Base-by-base conservation (phyloP, 2,888 invertebrate species). In the Holacanthella duospinosa region DNA sequence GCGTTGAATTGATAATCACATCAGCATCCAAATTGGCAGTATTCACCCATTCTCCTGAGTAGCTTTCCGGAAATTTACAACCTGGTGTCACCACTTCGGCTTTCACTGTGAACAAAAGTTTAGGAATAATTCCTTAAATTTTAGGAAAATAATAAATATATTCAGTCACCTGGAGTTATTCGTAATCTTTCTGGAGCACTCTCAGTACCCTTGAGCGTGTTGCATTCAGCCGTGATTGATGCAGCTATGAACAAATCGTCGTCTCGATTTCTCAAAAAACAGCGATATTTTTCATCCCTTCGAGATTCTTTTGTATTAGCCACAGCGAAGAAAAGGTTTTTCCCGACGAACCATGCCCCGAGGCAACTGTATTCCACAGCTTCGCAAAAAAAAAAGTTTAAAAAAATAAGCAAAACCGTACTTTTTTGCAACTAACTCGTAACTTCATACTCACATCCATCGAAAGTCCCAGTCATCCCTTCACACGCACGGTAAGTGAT, bases 21-120 rank as follows among this genome's bases (percentile, higher is more conserved):
- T 94, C 92, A 0, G 95, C 95, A 77, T 95, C 94, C 69, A 93
- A 89, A 76, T 96, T 95, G 0, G 95, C 95, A 0, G 96, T 95
- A 75, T 96, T 96, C 60, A 95, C 91, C 96, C 96, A 97, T 26
- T 89, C 85, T 0, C 97, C 95, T 0, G 88, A 85, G 78, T 93
- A 93, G 77, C 96, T 95, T 76, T 92, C 88, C 0, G 96, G 94
- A 64, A 97, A 78, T 55, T 91, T 85, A 75, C 96, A 97, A 0
- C 92, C 89, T 2, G 96, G 89, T 70, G 88, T 87, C 0, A 94
- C 92, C 6, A 88, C 85, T 79, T 93, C 93, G 0, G 91, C 83
- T 81, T 93, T 88, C 1, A 83, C 80, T 76, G 66, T 66, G 76
- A 72, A 43, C 4, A 16, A 55, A 27, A 55, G 9, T 28, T 9